Evolutionary conservation across 2,113 vertebrate species (phyloP).

Genomic region (Carassius gibelio): DNA sequence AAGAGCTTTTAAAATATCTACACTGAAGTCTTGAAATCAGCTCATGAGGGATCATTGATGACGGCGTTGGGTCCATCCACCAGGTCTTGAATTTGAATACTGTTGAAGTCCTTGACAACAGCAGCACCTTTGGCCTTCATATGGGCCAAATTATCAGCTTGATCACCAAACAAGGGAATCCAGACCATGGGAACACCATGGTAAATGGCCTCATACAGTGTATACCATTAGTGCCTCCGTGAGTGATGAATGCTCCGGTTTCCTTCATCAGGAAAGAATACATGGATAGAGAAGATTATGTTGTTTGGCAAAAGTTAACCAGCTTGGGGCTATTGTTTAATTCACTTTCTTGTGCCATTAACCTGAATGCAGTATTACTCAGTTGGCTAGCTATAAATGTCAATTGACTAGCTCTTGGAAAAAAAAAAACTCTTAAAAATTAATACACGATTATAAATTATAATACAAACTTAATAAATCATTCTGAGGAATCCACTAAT

Average conservation of each 20-base stretch:
- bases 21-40: too few relatives aligned
- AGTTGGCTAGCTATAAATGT: not conserved
- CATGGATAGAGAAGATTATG: not conserved
- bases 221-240: constrained; percentile 90
- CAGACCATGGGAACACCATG: constrained; percentile 88
- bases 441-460: not conserved
- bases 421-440: not conserved
- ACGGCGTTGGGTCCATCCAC: constrained; percentile 77
- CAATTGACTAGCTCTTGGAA: too few relatives aligned
- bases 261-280: constrained; percentile 70
- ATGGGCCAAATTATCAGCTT: constrained; percentile 84
- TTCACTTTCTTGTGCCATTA: not conserved
- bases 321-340: not conserved
- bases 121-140: constrained; percentile 84
- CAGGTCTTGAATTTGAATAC: constrained; percentile 75
- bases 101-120: constrained; percentile 73
- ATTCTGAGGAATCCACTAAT: constrained; percentile 88
- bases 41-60: constrained; percentile 81
- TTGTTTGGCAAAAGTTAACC: not conserved
- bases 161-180: constrained; percentile 85
- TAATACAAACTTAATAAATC: constrained; percentile 79
- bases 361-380: not conserved
- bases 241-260: constrained; percentile 87
- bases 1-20: not conserved
- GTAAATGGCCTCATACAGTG: constrained; percentile 88